A percentile compares a stretch with the other conserved stretches of the same genome.
Evolutionary conservation across 2,888 invertebrate species (phyloP).

Genomic region (Drosophila infuscata): DNA sequence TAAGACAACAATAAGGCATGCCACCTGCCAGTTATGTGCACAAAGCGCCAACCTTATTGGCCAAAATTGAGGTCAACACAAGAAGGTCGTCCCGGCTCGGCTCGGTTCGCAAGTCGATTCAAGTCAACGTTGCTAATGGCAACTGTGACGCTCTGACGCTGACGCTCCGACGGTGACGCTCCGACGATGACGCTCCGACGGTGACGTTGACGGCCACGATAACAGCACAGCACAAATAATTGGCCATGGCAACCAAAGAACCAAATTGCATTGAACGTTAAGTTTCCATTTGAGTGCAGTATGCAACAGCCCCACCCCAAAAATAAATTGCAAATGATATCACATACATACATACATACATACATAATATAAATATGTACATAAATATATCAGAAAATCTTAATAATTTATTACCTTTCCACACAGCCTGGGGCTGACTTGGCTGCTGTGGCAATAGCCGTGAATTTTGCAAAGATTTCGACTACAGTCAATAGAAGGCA

Average conservation of each 20-base stretch:
- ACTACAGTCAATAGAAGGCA: background rate
- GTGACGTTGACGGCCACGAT: slow-evolving; percentile 63
- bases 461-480: background rate
- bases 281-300: slow-evolving; percentile 44
- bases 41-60: slow-evolving; percentile 65
- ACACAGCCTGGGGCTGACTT: background rate
- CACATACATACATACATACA: slow-evolving; percentile 11
- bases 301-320: slow-evolving; percentile 21
- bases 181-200: background rate
- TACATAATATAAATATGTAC: background rate
- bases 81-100: slow-evolving; percentile 66
- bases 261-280: slow-evolving; percentile 74
- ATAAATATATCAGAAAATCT: background rate
- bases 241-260: slow-evolving; percentile 61
- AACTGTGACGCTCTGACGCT: slow-evolving; percentile 17
- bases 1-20: slow-evolving; percentile 21
- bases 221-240: slow-evolving; percentile 76
- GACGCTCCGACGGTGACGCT: slow-evolving; percentile 19
- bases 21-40: slow-evolving; percentile 59
- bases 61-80: slow-evolving; percentile 73
- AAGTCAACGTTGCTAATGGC: slow-evolving; percentile 12
- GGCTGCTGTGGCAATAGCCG: background rate
- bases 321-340: slow-evolving; percentile 25
- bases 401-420: slow-evolving; percentile 19
- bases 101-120: slow-evolving; percentile 11